Conservation (phyloP, 2,888 invertebrate genomes). For the Vanessa cardui region DNA sequence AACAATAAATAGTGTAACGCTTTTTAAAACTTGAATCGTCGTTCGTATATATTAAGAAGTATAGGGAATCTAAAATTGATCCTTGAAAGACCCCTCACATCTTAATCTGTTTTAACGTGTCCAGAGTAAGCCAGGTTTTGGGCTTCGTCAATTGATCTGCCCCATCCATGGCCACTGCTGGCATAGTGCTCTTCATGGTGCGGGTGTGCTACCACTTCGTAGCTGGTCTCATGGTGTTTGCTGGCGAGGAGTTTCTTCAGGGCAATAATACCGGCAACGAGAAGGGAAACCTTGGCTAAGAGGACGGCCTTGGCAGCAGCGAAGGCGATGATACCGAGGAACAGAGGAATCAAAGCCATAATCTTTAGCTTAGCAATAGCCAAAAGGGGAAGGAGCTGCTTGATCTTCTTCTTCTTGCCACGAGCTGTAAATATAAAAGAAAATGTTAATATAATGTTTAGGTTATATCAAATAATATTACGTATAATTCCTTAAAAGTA, state of each 20-base stretch:
- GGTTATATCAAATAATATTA: background rate
- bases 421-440: conserved; percentile 80
- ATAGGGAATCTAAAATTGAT: conserved; percentile 48
- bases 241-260: conserved; percentile 87
- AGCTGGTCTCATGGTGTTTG: conserved; percentile 87
- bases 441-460: background rate
- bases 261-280: conserved; percentile 88
- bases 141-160: conserved; percentile 77
- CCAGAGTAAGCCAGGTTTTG: conserved; percentile 84
- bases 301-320: conserved; percentile 93
- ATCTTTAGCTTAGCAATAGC: conserved; percentile 90
- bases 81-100: conserved; percentile 46
- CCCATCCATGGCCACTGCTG: conserved; percentile 86
- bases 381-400: conserved; percentile 88
- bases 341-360: conserved; percentile 89
- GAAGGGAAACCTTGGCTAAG: conserved; percentile 91
- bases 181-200: conserved; percentile 81
- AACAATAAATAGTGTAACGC: conserved; percentile 66
- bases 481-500: background rate
- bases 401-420: conserved; percentile 91
- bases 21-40: conserved; percentile 38
- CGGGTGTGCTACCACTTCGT: conserved; percentile 89
- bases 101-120: conserved; percentile 74
- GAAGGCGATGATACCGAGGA: conserved; percentile 88
- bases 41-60: conserved; percentile 49